Base-by-base conservation (phyloP, 2,113 vertebrate genomes). In the Chunga burmeisteri region DNA sequence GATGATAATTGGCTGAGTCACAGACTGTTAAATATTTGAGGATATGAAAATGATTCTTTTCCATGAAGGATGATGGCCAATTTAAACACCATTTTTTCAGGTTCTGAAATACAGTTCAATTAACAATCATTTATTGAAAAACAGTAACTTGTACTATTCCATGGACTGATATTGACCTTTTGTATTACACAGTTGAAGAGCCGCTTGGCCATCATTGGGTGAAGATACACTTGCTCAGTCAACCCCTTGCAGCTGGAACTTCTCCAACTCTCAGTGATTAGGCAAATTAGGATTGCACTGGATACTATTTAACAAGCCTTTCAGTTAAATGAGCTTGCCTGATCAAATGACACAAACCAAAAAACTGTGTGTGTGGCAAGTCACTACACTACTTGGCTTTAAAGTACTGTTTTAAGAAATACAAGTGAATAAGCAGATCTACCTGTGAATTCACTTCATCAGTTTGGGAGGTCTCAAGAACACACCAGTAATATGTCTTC, bases 1-100 rank as follows among this genome's bases (percentile, higher is more conserved):
- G 81, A 93, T 40, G 70, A n/a, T 78, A 94, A 84, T 52, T 84
- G 67, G 36, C 68, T 88, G 88, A 96, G 61, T 92, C 77, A 93
- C 47, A 84, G 65, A 66, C 20, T 81, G 30, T 38, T 84, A 84
- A 92, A 85, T 72, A 81, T 75, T 88, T 86, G 82, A 90, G 42
- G 75, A 90, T 56, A 52, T 26, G 30, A 67, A 90, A 73, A 86
- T 16, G 4, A 10, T 49, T 92, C 30, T 81, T 93, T 81, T 84
- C 30, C 80, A 52, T 67, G 38, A 94, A 85, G 20, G 47, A 73
- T 52, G 50, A 66, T 16, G 34, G 26, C 8, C 68, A 91, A 86
- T 78, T 81, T 67, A 86, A 91, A 68, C 53, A 52, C 5, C 21
- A 13, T 52, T 58, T 47, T 81, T 61, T 40, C 18, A 50, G 42